Base-by-base conservation (phyloP, 2,888 invertebrate genomes). In the Blera fallax region DNA sequence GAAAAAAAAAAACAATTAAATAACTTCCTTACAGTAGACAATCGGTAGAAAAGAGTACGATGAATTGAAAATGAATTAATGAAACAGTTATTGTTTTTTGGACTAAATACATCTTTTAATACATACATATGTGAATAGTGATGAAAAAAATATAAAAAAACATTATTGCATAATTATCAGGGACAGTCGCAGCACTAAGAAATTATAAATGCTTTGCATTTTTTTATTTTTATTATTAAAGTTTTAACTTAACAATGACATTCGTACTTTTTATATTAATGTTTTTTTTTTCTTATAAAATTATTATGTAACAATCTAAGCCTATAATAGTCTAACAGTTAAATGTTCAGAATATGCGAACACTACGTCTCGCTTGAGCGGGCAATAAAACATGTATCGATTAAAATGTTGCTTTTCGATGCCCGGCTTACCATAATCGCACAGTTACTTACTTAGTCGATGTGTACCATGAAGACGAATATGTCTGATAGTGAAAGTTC, bases 251-350 rank as follows among this genome's bases (percentile, higher is more conserved):
- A 45, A 69, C 40, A 52, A 40, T 14, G n/a, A n/a, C 16, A 16
- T 32, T 54, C 10, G 14, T 27, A 10, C 8, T 3, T 21, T 2
- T 24, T 24, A 24, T 24, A 24, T 10, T 50, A n/a, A n/a, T 27
- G 24, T 29, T 62, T 10, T 60, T 48, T 21, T 58, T 32, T 27
- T 29, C 54, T 43, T 29, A 21, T 50, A 29, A 45, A 54, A 18
- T 18, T 37, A 56, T 65, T 65, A 65, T 32, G 45, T 34, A 74
- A 74, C 52, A 54, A 74, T 21, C 74, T 74, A 40, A 73, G 16
- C 16, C 45, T 64, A 65, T 21, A 24, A 74, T 65, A 64, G 54
- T 27, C 45, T 76, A 76, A 45, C 45, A 45, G 11, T 65, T 16
- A 43, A 27, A 16, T 62, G 37, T 6, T 50, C 32, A 16, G n/a